Evolutionary conservation across 2,113 vertebrate genomes (phyloP).

Genomic region (Gopherus flavomarginatus): DNA sequence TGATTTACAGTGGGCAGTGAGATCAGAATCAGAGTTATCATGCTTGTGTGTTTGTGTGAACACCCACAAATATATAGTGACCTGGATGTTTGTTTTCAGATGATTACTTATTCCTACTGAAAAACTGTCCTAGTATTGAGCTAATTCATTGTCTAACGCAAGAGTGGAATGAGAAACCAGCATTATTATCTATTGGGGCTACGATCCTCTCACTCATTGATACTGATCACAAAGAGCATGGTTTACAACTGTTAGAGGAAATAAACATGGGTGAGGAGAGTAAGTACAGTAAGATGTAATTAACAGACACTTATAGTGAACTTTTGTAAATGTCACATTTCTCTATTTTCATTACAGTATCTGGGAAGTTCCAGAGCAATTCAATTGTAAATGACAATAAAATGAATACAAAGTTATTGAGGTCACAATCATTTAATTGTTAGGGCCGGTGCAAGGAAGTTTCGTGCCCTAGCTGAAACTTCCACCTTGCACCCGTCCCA

Average conservation of each 20-base stretch:
- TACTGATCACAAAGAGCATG: constrained; percentile 56
- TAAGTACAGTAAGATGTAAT: constrained; percentile 47
- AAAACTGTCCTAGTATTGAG: constrained; percentile 57
- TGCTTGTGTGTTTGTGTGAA: neutral
- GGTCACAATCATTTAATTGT: neutral
- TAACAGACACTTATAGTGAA: neutral
- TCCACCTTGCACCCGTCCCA: too few relatives aligned
- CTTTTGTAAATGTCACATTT: neutral
- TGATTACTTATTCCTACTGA: constrained; percentile 76
- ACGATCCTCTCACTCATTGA: constrained; percentile 66
- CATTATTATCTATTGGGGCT: constrained; percentile 63
- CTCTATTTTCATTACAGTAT: neutral
- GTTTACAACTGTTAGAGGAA: constrained; percentile 73
- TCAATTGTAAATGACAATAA: neutral
- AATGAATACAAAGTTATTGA: neutral
- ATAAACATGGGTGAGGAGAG: constrained; percentile 55
- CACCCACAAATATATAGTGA: neutral
- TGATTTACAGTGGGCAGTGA: neutral
- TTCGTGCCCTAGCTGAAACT: too few relatives aligned
- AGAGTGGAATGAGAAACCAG: constrained; percentile 60
- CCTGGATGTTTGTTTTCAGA: constrained; percentile 62
- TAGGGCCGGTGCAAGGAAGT: too few relatives aligned
- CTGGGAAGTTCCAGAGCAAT: neutral
- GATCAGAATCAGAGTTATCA: neutral
- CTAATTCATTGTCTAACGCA: constrained; percentile 73